Evolutionary conservation across 1,140 invertebrate genomes (phyloP).

Genomic region (Onthophagus taurus): DNA sequence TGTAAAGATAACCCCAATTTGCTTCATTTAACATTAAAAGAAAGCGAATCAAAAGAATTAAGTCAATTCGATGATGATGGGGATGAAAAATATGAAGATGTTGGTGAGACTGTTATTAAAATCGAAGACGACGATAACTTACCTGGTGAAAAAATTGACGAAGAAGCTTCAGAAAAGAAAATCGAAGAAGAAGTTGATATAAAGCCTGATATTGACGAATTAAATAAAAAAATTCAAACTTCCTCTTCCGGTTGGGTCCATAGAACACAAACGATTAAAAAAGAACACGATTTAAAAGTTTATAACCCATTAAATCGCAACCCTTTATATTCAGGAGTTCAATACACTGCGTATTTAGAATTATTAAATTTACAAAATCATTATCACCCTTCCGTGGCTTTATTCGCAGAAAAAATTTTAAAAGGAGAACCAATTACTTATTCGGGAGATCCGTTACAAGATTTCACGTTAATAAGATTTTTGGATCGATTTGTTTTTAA

Average conservation of each 20-base stretch:
- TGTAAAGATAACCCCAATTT: conserved; percentile 25
- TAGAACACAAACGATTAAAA: conserved; percentile 17
- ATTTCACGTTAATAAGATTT: conserved; percentile 83
- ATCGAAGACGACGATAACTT: conserved; percentile 15
- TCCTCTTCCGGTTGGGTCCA: conserved; percentile 25
- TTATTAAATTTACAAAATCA: conserved; percentile 60
- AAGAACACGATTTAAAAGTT: conserved; percentile 26
- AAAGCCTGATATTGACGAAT: conserved; percentile 4
- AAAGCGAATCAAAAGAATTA: conserved; percentile 19
- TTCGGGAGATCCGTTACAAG: conserved; percentile 83
- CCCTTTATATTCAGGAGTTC: conserved; percentile 70
- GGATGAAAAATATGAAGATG: conserved; percentile 46
- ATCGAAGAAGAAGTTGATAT: conserved; percentile 7
- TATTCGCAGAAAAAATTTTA: conserved; percentile 66
- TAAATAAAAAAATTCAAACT: conserved; percentile 4
- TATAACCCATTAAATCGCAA: conserved; percentile 74
- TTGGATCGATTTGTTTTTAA: conserved; percentile 92
- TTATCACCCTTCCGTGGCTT: conserved; percentile 82
- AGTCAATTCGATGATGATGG: conserved; percentile 29
- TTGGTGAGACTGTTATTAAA: conserved; percentile 24
- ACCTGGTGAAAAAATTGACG: neutral
- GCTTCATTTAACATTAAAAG: conserved; percentile 25
- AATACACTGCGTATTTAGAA: conserved; percentile 60
- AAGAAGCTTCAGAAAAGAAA: neutral
- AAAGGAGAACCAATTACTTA: conserved; percentile 67